A percentile compares a stretch with the other conserved stretches of the same genome.
Conservation (phyloP, 2,888 invertebrate species). For the Pantelozetes paolii region DNA sequence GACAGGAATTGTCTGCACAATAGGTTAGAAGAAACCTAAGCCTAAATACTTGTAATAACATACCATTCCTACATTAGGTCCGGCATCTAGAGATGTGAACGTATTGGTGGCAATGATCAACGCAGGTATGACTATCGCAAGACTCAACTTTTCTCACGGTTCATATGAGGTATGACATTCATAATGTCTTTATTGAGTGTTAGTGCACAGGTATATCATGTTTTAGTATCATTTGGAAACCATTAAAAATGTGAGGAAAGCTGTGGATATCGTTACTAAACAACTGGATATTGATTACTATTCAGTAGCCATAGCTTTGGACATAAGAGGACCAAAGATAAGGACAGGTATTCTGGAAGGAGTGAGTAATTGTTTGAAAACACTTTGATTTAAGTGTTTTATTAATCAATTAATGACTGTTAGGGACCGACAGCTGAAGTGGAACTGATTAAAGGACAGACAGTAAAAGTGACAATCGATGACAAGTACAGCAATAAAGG, state of each 20-base stretch:
- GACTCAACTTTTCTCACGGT: slow-evolving; percentile 58
- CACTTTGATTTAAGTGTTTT: too few relatives aligned
- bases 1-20: slow-evolving; percentile 97
- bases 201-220: neutral
- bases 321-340: slow-evolving; percentile 98
- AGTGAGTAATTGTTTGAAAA: slow-evolving; percentile 60
- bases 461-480: slow-evolving; percentile 78
- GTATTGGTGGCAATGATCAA: slow-evolving; percentile 57
- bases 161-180: slow-evolving; percentile 54
- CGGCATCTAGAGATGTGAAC: slow-evolving; percentile 53
- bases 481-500: slow-evolving; percentile 71
- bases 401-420: slow-evolving; percentile 40
- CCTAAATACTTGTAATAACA: too few relatives aligned
- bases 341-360: slow-evolving; percentile 90
- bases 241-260: slow-evolving; percentile 54
- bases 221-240: slow-evolving; percentile 63
- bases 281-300: slow-evolving; percentile 64
- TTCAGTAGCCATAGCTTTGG: slow-evolving; percentile 89
- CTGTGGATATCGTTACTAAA: slow-evolving; percentile 57
- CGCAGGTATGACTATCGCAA: slow-evolving; percentile 59
- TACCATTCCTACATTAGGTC: slow-evolving; percentile 42
- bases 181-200: neutral
- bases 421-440: slow-evolving; percentile 85
- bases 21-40: slow-evolving; percentile 63
- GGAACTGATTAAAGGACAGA: slow-evolving; percentile 75